These are phyloP conservation scores for Enteromius viviparus DNA, from an alignment of 2,797 vertebrate species.

Conservation along the genomic window DNA sequence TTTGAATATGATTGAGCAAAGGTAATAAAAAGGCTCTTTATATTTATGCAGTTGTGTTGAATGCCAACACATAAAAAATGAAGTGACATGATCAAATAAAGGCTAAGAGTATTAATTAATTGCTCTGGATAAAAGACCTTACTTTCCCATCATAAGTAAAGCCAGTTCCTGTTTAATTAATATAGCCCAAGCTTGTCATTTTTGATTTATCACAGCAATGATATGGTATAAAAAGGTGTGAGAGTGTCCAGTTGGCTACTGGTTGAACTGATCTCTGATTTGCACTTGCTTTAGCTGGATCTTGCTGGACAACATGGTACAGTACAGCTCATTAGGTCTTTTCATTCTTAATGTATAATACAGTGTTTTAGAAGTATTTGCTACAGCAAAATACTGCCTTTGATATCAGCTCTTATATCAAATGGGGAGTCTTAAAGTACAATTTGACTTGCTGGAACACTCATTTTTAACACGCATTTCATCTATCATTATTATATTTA, in stretches of 20 bases:
- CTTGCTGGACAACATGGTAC: neutral
- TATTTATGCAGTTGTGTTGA: neutral
- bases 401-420: neutral
- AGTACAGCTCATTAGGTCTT: neutral
- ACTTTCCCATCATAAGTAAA: neutral
- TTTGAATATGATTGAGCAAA: neutral
- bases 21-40: conserved; percentile 1
- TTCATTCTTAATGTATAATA: neutral
- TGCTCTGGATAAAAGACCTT: neutral
- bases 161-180: conserved; percentile 9
- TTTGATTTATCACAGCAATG: neutral
- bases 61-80: neutral
- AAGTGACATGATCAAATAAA: conserved; percentile 26
- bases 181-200: neutral
- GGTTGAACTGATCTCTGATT: neutral
- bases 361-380: neutral
- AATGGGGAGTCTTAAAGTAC: neutral
- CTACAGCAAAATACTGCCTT: neutral
- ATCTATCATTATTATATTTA: neutral
- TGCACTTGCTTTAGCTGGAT: neutral
- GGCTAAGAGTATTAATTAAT: neutral
- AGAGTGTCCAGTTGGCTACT: neutral
- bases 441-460: neutral
- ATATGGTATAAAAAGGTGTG: conserved; percentile 10
- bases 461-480: no score